Conservation (phyloP, 2,888 invertebrate species). For the Noctua janthe region DNA sequence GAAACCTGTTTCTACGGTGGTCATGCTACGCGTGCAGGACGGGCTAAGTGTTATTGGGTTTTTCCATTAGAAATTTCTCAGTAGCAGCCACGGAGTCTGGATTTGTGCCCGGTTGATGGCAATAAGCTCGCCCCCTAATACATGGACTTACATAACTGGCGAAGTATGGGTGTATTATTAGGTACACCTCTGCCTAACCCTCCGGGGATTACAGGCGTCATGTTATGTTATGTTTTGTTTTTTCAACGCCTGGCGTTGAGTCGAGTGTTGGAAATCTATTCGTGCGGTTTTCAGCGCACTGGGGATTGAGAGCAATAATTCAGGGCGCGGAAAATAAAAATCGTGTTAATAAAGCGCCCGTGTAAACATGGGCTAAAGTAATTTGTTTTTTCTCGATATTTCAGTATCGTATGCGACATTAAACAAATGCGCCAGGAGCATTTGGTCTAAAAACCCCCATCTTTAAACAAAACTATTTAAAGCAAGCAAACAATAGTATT, state of each 20-base stretch:
- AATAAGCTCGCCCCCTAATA: too few relatives aligned
- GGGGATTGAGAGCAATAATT: background rate
- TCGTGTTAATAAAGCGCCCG: background rate
- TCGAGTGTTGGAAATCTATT: background rate
- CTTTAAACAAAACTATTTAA: background rate
- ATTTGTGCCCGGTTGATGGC: too few relatives aligned
- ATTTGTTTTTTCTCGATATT: background rate
- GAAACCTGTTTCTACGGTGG: too few relatives aligned
- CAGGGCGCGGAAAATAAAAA: background rate
- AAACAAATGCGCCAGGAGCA: background rate
- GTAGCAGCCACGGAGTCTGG: too few relatives aligned
- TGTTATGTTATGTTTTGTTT: background rate
- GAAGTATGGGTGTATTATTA: too few relatives aligned
- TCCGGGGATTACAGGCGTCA: too few relatives aligned
- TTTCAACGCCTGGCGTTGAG: background rate
- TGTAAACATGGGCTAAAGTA: background rate
- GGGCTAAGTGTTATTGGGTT: too few relatives aligned
- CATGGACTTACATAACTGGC: too few relatives aligned
- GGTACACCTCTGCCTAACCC: too few relatives aligned
- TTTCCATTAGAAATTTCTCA: too few relatives aligned
- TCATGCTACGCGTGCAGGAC: too few relatives aligned
- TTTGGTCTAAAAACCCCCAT: background rate
- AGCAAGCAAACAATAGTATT: background rate
- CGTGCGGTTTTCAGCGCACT: background rate
- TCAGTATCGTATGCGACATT: background rate